These are phyloP conservation scores for Drosophila kurseongensis DNA, from an alignment of 1,140 invertebrate genomes.

Conservation along the genomic window DNA sequence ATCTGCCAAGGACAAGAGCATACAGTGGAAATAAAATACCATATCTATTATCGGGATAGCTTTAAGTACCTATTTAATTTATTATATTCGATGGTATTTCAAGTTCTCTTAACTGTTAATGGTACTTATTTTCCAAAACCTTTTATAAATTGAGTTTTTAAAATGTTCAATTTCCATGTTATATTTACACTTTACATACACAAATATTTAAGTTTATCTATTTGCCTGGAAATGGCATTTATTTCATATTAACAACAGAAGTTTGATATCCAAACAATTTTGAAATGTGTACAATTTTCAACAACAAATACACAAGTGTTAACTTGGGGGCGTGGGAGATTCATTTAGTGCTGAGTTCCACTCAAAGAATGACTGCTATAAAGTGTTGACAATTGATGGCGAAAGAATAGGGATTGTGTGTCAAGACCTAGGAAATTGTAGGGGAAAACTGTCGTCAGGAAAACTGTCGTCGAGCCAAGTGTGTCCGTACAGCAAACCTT, in stretches of 20 bases:
- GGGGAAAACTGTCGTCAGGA: constrained; percentile 9
- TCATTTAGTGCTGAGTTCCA: constrained; percentile 6
- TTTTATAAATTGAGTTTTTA: too few relatives aligned
- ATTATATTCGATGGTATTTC: too few relatives aligned
- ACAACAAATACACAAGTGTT: neutral
- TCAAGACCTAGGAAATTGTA: constrained; percentile 17
- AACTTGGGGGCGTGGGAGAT: constrained; percentile 23
- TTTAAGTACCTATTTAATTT: too few relatives aligned
- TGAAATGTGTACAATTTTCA: neutral
- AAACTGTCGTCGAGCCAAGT: constrained; percentile 8
- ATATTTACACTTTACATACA: too few relatives aligned
- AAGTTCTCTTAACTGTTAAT: too few relatives aligned
- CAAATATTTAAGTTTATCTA: neutral
- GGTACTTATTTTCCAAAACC: too few relatives aligned
- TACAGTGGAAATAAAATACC: neutral
- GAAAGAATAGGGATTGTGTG: constrained; percentile 11
- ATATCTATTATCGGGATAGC: too few relatives aligned
- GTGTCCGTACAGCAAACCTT: constrained; percentile 14
- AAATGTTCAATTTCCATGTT: too few relatives aligned
- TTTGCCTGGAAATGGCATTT: too few relatives aligned
- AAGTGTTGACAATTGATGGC: constrained; percentile 40
- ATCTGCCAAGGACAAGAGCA: constrained; percentile 22
- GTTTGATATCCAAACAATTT: too few relatives aligned
- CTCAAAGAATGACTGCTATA: constrained; percentile 18
- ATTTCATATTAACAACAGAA: neutral